A percentile compares a stretch with the other conserved stretches of the same genome.
These are phyloP conservation scores for Anastrepha obliqua DNA, from an alignment of 1,140 invertebrate species.

Conservation along the genomic window DNA sequence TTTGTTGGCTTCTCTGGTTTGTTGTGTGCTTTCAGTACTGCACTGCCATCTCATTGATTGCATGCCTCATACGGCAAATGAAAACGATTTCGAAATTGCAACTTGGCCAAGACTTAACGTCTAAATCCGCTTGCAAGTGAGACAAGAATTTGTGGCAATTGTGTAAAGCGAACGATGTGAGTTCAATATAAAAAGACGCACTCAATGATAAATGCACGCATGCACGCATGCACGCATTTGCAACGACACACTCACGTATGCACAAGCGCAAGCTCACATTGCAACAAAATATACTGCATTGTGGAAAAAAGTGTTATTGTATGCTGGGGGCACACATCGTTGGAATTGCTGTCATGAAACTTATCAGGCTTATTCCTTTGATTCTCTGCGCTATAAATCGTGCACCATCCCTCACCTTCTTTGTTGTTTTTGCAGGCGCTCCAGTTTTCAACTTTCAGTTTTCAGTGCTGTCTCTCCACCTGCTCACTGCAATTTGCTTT, in stretches of 20 bases:
- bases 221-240: not conserved
- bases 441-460: no score
- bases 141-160: not conserved
- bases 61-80: not conserved
- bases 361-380: not conserved
- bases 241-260: not conserved
- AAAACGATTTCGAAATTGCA: slow-evolving; percentile 39
- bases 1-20: no score
- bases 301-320: not conserved
- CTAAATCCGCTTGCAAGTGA: slow-evolving; percentile 31
- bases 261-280: not conserved
- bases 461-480: no score
- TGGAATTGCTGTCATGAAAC: not conserved
- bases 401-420: no score
- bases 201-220: slow-evolving; percentile 12
- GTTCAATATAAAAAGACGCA: slow-evolving; percentile 21
- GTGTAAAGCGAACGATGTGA: not conserved
- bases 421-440: no score
- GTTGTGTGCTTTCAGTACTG: no score
- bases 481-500: not conserved
- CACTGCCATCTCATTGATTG: not conserved
- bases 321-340: not conserved
- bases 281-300: not conserved
- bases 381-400: not conserved
- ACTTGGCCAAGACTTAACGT: slow-evolving; percentile 19